Evolutionary conservation across 2,888 invertebrate genomes (phyloP), one percentile per base, ranked within the genome.

Genomic region (Caradrina kadenii): DNA sequence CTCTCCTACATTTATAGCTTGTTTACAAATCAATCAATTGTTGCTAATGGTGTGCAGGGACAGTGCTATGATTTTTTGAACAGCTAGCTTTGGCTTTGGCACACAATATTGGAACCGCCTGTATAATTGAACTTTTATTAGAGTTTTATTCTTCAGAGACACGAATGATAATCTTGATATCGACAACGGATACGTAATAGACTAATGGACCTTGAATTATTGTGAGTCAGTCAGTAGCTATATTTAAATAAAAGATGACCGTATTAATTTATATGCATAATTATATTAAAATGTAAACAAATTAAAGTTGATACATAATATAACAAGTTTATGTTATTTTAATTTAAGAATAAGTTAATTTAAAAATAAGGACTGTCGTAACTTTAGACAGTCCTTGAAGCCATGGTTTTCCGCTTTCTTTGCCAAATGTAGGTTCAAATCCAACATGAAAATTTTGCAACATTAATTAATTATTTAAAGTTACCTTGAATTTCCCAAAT

Each of bases 401-500:
- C 26, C 11, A 55, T 39, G 11, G 35, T 17, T 50, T 72, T 50
- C 15, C 26, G 53, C 42, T 72, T 78, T 71, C 71, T 26, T 10
- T 6, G n/a, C 0, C 31, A 39, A 53, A 49, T 50, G 0, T 21
- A 7, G 50, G 19, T 53, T 21, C 17, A 39, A 60, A 56, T 39
- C 1, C 11, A 35, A 59, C 42, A 26, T 19, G 48, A 26, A 45
- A 54, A 26, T 13, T 50, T 42, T 45, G 58, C 22, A 65, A 64
- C 21, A 17, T 35, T 35, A 7, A 15, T 42, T 63, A 48, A 64
- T 62, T 26, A 61, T 17, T 58, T 56, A 8, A 69, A 45, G 22
- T 69, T 72, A 79, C 77, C 73, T 80, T 73, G 73, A 76, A 73
- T 73, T 69, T 65, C 69, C 69, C 65, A 63, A 73, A 71, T 73